Percentiles rank a stretch among this genome's conserved stretches.
These are phyloP conservation scores for Coelopa pilipes DNA, from an alignment of 2,888 invertebrate species.

Conservation along the genomic window DNA sequence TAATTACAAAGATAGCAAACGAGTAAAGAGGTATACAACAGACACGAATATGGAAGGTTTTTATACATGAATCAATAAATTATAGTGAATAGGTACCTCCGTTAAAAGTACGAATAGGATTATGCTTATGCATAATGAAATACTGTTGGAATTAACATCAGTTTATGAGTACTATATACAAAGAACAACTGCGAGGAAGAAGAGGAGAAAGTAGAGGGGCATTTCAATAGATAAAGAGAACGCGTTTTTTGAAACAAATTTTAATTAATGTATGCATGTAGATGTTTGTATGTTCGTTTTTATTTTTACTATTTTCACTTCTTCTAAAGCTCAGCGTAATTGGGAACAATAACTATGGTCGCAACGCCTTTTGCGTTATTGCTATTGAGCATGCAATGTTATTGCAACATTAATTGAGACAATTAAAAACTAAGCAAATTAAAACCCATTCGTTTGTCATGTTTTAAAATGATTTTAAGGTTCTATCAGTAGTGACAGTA, in stretches of 20 bases:
- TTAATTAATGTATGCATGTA: background rate
- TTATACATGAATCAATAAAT: slow-evolving; percentile 23
- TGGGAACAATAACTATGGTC: background rate
- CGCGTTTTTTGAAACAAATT: background rate
- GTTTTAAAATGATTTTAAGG: no score
- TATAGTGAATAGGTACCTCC: slow-evolving; percentile 12
- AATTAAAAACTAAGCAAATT: no score
- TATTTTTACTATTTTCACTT: background rate
- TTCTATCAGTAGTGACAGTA: no score
- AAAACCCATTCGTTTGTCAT: no score
- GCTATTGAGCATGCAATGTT: background rate
- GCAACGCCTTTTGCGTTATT: background rate
- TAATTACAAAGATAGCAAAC: background rate
- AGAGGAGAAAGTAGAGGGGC: background rate
- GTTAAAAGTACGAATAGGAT: background rate
- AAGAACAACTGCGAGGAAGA: background rate
- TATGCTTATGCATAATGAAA: no score
- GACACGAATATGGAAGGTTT: background rate
- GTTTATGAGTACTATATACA: no score
- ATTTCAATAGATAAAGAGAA: background rate
- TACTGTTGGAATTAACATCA: no score
- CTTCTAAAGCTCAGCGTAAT: background rate
- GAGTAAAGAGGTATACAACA: background rate
- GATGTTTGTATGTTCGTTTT: background rate
- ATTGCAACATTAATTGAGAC: background rate